These are phyloP conservation scores for Rhodophaea formosa DNA, from an alignment of 2,888 invertebrate genomes.

Conservation along the genomic window DNA sequence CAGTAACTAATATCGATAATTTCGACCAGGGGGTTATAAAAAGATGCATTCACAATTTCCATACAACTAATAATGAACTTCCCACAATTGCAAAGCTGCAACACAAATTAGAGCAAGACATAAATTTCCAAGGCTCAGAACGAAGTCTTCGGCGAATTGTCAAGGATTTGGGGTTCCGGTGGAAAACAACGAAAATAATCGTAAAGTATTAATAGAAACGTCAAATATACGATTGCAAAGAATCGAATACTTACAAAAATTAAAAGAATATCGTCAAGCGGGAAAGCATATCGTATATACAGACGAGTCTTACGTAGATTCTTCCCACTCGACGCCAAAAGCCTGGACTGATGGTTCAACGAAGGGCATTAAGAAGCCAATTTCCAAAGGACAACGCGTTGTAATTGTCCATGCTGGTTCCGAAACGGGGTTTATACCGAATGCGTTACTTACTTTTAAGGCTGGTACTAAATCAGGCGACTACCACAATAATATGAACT, in stretches of 20 bases:
- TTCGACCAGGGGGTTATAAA: constrained; percentile 38
- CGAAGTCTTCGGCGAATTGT: constrained; percentile 11
- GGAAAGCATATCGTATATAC: constrained; percentile 31
- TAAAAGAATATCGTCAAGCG: constrained; percentile 28
- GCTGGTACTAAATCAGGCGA: too few species aligned
- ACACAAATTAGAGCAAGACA: not conserved
- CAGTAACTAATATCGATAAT: constrained; percentile 33
- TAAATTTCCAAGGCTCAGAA: constrained; percentile 16
- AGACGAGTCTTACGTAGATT: constrained; percentile 33
- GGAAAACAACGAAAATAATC: constrained; percentile 17
- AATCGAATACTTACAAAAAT: constrained; percentile 31
- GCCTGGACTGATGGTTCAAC: constrained; percentile 26
- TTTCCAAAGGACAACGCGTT: constrained; percentile 16
- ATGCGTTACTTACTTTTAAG: constrained; percentile 15
- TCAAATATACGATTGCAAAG: constrained; percentile 30
- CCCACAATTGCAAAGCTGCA: constrained; percentile 32
- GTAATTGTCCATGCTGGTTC: constrained; percentile 18
- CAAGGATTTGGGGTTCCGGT: constrained; percentile 16
- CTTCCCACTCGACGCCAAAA: constrained; percentile 26
- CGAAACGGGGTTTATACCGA: constrained; percentile 11
- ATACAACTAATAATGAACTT: constrained; percentile 35
- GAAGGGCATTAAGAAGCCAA: constrained; percentile 7
- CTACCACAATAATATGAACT: too few species aligned
- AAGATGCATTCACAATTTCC: constrained; percentile 44
- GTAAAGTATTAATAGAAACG: constrained; percentile 9